Conservation (phyloP, 1,140 invertebrate species). For the Manduca sexta region DNA sequence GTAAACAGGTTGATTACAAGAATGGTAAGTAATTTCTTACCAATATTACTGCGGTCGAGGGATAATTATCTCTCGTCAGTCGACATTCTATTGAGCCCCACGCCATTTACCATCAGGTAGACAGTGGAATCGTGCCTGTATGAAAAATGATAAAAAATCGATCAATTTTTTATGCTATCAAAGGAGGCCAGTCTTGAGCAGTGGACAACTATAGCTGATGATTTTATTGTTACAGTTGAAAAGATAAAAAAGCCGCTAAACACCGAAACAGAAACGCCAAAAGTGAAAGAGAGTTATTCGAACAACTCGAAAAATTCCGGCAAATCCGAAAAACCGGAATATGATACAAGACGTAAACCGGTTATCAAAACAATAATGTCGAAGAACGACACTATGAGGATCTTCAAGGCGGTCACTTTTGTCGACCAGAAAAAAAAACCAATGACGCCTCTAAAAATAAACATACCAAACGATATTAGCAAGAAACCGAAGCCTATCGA, state of each 20-base stretch:
- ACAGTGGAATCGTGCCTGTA: no score
- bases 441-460: conserved; percentile 24
- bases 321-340: neutral
- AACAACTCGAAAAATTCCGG: neutral
- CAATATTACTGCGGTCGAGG: no score
- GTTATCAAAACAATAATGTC: conserved; percentile 32
- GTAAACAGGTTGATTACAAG: neutral
- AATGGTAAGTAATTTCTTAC: neutral
- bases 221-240: neutral
- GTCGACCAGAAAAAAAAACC: conserved; percentile 21
- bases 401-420: conserved; percentile 38
- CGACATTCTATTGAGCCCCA: no score
- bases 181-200: no score
- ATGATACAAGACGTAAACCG: conserved; percentile 12
- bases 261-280: no score
- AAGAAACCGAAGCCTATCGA: conserved; percentile 12
- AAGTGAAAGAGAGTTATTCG: no score
- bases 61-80: no score
- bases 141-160: no score
- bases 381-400: conserved; percentile 23
- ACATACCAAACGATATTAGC: conserved; percentile 20
- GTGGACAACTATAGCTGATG: no score
- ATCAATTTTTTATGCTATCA: no score
- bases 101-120: no score
- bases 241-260: no score